A percentile compares a stretch with the other conserved stretches of the same genome.
phyloP scores from a whole-genome alignment of 1,140 invertebrate species.

The Acyrthosiphon pisum region DNA sequence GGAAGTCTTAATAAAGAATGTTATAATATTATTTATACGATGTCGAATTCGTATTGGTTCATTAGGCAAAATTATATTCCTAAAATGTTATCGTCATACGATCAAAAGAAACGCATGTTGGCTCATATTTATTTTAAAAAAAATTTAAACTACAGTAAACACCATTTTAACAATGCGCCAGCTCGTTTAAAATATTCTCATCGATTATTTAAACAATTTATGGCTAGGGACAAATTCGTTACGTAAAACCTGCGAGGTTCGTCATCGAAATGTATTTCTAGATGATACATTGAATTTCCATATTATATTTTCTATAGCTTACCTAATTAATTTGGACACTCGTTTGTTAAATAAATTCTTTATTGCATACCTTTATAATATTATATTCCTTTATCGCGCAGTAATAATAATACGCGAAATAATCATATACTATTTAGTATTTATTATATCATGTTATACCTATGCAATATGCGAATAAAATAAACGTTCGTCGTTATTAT shows the following conservation, averaged over 20 bases:
- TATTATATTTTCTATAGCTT: neutral
- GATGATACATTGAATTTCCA: neutral
- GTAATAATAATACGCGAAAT: neutral
- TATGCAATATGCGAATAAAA: neutral
- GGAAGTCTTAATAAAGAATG: neutral
- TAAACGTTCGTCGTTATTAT: neutral
- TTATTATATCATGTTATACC: too few species aligned
- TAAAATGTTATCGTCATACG: neutral
- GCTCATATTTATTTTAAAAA: neutral
- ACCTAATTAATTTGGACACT: neutral
- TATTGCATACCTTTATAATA: neutral
- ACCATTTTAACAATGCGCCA: neutral
- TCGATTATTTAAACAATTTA: slow-evolving; percentile 6
- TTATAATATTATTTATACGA: neutral
- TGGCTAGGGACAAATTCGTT: neutral
- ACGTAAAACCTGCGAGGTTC: neutral
- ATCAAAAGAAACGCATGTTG: neutral
- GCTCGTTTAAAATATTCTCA: neutral
- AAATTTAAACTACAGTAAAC: neutral
- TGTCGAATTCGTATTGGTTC: neutral
- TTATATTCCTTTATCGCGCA: neutral
- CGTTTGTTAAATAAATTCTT: neutral
- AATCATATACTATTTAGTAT: neutral
- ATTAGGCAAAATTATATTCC: neutral
- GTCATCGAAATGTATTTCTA: neutral